Evolutionary conservation across 2,888 invertebrate genomes (phyloP).

Genomic region (Steromphala cineraria): DNA sequence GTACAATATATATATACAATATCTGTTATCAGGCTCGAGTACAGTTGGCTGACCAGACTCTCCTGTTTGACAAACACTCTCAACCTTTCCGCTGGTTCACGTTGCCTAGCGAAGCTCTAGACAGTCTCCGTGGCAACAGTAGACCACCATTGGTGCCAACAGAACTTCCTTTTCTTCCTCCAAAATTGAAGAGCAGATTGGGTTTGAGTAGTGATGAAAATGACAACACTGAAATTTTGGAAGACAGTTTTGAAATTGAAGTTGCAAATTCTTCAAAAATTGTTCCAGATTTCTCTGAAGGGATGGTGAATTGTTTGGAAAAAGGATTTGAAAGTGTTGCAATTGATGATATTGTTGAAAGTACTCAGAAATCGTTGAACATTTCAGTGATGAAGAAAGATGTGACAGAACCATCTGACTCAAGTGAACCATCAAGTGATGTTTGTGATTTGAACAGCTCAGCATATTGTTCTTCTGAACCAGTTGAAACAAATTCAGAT

Average conservation of each 20-base stretch:
- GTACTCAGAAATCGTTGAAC: no score
- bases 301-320: slow-evolving; percentile 32
- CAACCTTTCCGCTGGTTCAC: slow-evolving; percentile 90
- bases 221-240: not conserved
- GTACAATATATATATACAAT: no score
- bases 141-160: slow-evolving; percentile 22
- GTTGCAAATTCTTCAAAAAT: not conserved
- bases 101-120: slow-evolving; percentile 89
- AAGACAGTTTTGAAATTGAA: not conserved
- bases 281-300: slow-evolving; percentile 27
- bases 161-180: slow-evolving; percentile 55
- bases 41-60: slow-evolving; percentile 82
- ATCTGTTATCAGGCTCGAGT: slow-evolving; percentile 39
- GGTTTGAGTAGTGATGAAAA: not conserved
- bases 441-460: no score
- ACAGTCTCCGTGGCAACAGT: slow-evolving; percentile 61
- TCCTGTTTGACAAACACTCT: slow-evolving; percentile 82
- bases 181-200: slow-evolving; percentile 33
- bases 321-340: slow-evolving; percentile 30
- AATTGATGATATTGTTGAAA: not conserved
- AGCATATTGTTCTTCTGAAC: no score
- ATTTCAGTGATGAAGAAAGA: not conserved
- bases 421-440: no score
- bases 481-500: no score
- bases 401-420: slow-evolving; percentile 20